phyloP scores from a whole-genome alignment of 2,888 invertebrate species.

The Lutraria lutraria region DNA sequence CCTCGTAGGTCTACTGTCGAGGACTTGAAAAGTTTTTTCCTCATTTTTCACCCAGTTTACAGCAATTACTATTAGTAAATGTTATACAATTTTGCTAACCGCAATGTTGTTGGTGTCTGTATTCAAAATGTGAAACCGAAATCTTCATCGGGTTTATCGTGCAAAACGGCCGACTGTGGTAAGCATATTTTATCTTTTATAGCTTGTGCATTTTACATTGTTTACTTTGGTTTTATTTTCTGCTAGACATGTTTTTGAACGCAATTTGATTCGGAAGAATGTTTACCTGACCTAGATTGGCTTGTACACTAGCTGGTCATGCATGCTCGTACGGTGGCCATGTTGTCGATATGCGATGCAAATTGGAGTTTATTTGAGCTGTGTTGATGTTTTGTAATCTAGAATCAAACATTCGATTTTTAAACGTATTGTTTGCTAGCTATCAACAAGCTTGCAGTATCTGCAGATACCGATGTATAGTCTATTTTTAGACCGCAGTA shows the following conservation, averaged over 20 bases:
- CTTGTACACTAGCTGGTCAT: neutral
- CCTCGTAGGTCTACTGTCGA: too few relatives aligned
- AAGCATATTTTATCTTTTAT: neutral
- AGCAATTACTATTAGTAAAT: neutral
- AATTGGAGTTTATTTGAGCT: neutral
- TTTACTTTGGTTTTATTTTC: neutral
- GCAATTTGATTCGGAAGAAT: neutral
- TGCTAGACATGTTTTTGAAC: neutral
- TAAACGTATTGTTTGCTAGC: too few relatives aligned
- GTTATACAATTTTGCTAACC: neutral
- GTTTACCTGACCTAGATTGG: neutral
- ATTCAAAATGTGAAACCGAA: constrained; percentile 6
- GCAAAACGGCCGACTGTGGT: constrained; percentile 10
- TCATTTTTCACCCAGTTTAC: neutral
- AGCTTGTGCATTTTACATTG: neutral
- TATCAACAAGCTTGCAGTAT: too few relatives aligned
- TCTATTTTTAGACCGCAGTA: constrained; percentile 6
- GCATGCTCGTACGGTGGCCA: neutral
- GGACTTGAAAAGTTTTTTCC: neutral
- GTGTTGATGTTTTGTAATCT: neutral
- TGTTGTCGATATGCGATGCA: neutral
- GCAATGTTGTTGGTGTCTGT: neutral
- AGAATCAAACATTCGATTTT: too few relatives aligned
- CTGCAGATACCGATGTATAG: neutral
- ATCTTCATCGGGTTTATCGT: neutral